Conservation (phyloP, 2,113 vertebrate species). For the Saccopteryx leptura region DNA sequence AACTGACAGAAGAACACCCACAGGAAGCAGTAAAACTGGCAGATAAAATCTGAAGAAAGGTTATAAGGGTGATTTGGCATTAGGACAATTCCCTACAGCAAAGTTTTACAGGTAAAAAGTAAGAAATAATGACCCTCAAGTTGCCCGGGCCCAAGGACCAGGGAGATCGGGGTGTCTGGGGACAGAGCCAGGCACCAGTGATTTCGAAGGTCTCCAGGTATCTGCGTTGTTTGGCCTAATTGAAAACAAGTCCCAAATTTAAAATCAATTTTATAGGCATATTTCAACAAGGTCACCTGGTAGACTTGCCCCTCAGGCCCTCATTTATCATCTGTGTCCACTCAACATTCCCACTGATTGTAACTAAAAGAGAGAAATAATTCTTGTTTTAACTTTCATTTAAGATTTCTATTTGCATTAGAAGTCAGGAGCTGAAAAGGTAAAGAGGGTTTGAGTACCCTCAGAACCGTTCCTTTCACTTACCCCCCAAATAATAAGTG, state of each 20-base stretch:
- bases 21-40: background rate
- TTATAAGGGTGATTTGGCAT: background rate
- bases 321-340: background rate
- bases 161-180: background rate
- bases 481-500: conserved; percentile 93
- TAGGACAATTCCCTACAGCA: background rate
- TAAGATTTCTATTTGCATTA: background rate
- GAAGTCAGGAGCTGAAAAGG: background rate
- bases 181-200: too few relatives aligned
- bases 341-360: background rate
- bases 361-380: background rate
- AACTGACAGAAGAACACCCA: background rate
- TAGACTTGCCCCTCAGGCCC: background rate
- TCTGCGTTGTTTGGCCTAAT: background rate
- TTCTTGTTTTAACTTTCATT: background rate
- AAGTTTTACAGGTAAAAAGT: background rate
- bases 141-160: background rate
- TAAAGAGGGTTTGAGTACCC: background rate
- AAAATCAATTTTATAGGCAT: background rate
- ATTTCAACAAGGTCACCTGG: background rate
- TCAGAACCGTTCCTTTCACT: conserved; percentile 9
- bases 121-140: background rate
- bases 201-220: background rate
- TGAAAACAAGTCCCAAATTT: background rate
- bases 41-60: background rate